Base-by-base conservation (phyloP, 2,113 vertebrate genomes). In the Alligator mississippiensis region DNA sequence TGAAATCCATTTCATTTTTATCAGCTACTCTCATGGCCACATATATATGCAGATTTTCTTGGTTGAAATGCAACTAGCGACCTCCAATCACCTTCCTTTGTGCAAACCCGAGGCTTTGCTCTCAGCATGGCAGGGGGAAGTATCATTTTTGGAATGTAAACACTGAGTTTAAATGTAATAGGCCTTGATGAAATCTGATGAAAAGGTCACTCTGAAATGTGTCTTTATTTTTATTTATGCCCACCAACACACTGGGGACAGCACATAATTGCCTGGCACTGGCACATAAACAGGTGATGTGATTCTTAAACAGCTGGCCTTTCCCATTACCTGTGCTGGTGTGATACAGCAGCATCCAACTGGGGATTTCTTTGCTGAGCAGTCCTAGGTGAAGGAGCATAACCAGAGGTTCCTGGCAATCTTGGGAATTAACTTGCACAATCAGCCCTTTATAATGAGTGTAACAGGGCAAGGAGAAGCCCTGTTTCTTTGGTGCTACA, bases 201-300 rank as follows among this genome's bases (percentile, higher is more conserved):
- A 75, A 27, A 80, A 14, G 17, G 1, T 0, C 2, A 4, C 2
- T 57, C 21, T 47, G 27, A 38, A 38, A 18, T 70, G 68, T 4
- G 68, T 8, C n/a, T 24, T 28, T 9, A 9, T 28, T 47, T 66
- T n/a, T 28, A 84, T 80, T 88, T 34, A 14, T 47, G 1, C 0
- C 4, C 19, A n/a, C 1, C 34, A 72, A 85, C 91, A 72, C 2
- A 4, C 74, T 55, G 55, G 74, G 21, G 68, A 21, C 1, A 11
- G n/a, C 57, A 78, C 25, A 68, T 76, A 80, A 24, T 10, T 57
- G 15, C 6, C n/a, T 84, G 30, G 14, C 28, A 74, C 28, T 6
- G 5, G 14, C 22, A 72, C 0, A 0, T 11, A 17, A 8, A 9
- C 47, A 47, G 47, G 47, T 47, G 47, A 47, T 47, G 47, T 47